Evolutionary conservation across 1,140 invertebrate species (phyloP).

Genomic region (Harlomillsia oculata): DNA sequence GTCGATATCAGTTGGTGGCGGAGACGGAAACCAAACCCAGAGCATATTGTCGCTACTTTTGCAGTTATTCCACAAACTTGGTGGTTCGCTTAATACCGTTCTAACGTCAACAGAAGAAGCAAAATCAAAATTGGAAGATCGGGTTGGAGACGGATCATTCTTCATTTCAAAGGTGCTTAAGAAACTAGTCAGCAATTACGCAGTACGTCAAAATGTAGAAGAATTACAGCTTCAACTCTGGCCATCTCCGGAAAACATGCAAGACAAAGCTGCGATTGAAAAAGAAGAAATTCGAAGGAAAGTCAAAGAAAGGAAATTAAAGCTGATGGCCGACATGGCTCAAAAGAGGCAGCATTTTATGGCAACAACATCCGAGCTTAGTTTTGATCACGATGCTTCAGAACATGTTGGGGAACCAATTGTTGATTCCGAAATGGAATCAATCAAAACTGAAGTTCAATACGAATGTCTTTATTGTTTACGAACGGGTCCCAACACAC

Average conservation of each 20-base stretch:
- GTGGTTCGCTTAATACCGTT: neutral
- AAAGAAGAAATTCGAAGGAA: conserved; percentile 67
- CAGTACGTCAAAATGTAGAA: conserved; percentile 52
- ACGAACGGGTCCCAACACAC: conserved; percentile 70
- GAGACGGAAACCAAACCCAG: neutral
- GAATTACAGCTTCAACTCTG: conserved; percentile 31
- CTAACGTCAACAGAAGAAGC: neutral
- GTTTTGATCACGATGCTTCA: neutral
- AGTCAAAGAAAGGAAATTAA: conserved; percentile 78
- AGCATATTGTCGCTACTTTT: neutral
- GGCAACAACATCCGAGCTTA: conserved; percentile 55
- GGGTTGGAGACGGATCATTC: conserved; percentile 74
- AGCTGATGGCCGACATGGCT: conserved; percentile 84
- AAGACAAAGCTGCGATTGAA: conserved; percentile 56
- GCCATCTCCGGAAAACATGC: neutral
- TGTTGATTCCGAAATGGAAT: neutral
- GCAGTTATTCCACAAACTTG: neutral
- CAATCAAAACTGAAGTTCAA: conserved; percentile 8
- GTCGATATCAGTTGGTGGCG: neutral
- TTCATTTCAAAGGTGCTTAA: conserved; percentile 68
- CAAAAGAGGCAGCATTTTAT: conserved; percentile 82
- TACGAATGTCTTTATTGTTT: conserved; percentile 94
- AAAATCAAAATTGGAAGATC: conserved; percentile 36
- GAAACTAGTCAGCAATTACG: conserved; percentile 61
- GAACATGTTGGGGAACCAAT: neutral